Conservation (phyloP, 2,888 invertebrate species). For the Dicyrtomina minuta region DNA sequence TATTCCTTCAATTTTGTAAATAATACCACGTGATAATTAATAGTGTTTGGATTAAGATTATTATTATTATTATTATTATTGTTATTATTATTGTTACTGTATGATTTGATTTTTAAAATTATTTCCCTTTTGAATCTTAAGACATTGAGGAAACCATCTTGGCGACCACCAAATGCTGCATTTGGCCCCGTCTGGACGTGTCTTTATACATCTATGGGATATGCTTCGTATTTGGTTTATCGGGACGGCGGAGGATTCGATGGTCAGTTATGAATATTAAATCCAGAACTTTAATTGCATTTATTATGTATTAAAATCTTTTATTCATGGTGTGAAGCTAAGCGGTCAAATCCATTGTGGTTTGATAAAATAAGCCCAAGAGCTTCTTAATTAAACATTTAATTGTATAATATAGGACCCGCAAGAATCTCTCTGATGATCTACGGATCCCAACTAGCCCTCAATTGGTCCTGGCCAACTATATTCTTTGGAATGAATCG, state of each 20-base stretch:
- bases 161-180: constrained; percentile 76
- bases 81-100: no score
- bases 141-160: constrained; percentile 71
- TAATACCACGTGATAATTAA: no score
- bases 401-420: no score
- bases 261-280: constrained; percentile 56
- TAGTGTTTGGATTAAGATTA: no score
- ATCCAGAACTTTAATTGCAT: no score
- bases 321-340: no score
- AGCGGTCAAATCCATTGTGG: no score
- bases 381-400: no score
- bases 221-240: constrained; percentile 78
- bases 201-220: constrained; percentile 78
- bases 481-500: constrained; percentile 75
- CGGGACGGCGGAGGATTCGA: constrained; percentile 73
- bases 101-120: constrained; percentile 60
- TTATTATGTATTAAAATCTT: no score
- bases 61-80: no score
- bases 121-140: constrained; percentile 51
- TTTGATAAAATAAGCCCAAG: no score
- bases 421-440: constrained; percentile 69
- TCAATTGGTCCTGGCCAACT: constrained; percentile 85
- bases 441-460: constrained; percentile 72
- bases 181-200: constrained; percentile 79
- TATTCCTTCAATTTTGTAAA: no score